Percentiles rank a stretch among this genome's conserved stretches.
These are phyloP conservation scores for Tokudaia tokunoshimensis DNA, from an alignment of 2,797 vertebrate species.

Conservation along the genomic window DNA sequence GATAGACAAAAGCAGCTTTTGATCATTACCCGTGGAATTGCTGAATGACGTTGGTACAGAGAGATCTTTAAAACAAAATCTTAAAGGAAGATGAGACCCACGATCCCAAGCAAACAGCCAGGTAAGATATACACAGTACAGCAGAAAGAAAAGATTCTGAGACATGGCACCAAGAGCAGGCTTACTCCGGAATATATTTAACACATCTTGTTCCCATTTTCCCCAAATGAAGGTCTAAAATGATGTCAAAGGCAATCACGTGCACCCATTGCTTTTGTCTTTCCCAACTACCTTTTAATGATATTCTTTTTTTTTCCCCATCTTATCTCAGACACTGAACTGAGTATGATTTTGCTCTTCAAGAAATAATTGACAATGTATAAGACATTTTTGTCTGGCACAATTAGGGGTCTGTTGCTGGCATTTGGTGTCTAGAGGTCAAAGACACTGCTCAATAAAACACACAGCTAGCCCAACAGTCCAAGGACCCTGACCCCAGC, in stretches of 20 bases:
- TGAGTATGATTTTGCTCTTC: not conserved
- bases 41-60: not conserved
- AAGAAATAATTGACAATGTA: not conserved
- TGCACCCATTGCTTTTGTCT: not conserved
- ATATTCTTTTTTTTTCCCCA: not conserved
- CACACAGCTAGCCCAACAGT: not conserved
- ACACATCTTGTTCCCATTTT: not conserved
- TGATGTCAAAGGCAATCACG: not conserved
- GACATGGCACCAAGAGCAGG: not conserved
- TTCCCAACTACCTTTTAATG: not conserved
- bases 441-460: not conserved
- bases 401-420: not conserved
- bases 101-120: not conserved
- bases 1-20: not conserved
- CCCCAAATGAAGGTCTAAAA: not conserved
- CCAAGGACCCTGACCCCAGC: not conserved
- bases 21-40: not conserved
- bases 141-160: not conserved
- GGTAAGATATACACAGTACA: not conserved
- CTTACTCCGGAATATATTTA: not conserved
- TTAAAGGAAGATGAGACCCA: not conserved
- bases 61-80: not conserved
- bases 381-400: not conserved
- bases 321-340: not conserved
- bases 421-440: not conserved